Evolutionary conservation across 2,888 invertebrate genomes (phyloP), one percentile per base, ranked within the genome.

Genomic region (Oscheius sp.): DNA sequence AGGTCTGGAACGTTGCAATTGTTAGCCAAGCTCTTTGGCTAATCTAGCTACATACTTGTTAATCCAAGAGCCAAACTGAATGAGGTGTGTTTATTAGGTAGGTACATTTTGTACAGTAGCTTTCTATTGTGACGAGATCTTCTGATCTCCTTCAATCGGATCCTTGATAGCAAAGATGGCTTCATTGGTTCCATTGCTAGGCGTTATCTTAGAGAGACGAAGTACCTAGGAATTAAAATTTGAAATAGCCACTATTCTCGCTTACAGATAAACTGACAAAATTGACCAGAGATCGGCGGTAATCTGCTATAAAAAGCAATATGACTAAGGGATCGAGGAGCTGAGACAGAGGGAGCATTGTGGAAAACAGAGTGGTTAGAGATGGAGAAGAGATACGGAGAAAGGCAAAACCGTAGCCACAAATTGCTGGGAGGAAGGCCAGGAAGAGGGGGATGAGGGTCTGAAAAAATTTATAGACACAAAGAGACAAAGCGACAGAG

Each of bases 401-500:
- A 35, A 60, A 60, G 7, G 29, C 59, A 35, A 60, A 60, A 3
- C 29, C 59, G 42, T 60, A 60, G 59, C 59, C 59, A 35, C 32
- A 60, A n/a, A 60, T 60, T 7, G 59, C 59, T 33, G 59, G 59
- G 42, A 60, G 59, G 59, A 35, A 60, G 42, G 42, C 59, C 59
- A 60, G n/a, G n/a, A 35, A 60, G 37, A 60, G n/a, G 59, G 59
- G 59, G 35, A 60, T 35, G 37, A 60, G 32, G 32, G 59, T 60
- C 59, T 60, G 35, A 13, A 60, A 42, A 5, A 9, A 57, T 7
- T 50, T 13, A 50, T 50, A 11, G 50, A 50, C 21, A 0, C 21
- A 21, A 21, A 21, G 21, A 21, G 21, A 21, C 21, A 21, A 21
- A 21, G 21, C 21, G 21, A 21, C 21, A 21, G 21, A 21, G 21